A percentile compares a stretch with the other conserved stretches of the same genome.
These are phyloP conservation scores for Leptoclinus maculatus DNA, from an alignment of 2,797 vertebrate genomes.

Conservation along the genomic window DNA sequence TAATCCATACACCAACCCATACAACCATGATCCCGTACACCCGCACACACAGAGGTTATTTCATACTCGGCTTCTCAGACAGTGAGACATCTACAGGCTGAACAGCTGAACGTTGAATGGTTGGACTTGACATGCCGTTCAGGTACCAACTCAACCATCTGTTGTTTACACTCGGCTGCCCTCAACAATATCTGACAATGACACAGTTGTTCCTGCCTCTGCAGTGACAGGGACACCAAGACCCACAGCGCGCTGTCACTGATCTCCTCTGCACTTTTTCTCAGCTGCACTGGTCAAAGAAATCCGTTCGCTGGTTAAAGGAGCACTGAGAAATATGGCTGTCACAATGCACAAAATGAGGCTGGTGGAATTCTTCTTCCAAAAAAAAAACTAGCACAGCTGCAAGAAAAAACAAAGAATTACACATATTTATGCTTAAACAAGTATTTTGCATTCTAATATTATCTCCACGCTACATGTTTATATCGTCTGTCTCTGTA, in stretches of 20 bases:
- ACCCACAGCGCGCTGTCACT: constrained; percentile 10
- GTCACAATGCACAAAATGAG: background rate
- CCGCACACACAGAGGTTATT: constrained; percentile 20
- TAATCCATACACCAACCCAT: constrained; percentile 19
- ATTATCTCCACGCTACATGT: background rate
- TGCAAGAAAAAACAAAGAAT: background rate
- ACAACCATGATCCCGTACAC: constrained; percentile 8
- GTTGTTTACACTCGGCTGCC: constrained; percentile 71
- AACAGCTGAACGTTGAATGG: constrained; percentile 16
- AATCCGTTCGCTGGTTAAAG: background rate
- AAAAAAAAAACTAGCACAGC: background rate
- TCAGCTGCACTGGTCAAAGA: constrained; percentile 26
- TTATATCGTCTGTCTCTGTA: background rate
- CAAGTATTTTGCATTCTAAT: background rate
- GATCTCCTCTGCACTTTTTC: constrained; percentile 27
- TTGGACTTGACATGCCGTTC: constrained; percentile 45
- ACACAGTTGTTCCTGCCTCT: constrained; percentile 53
- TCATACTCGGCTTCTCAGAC: constrained; percentile 11
- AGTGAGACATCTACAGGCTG: constrained; percentile 11
- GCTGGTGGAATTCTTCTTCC: background rate
- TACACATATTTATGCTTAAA: background rate
- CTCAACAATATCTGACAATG: constrained; percentile 68
- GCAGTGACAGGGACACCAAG: constrained; percentile 33
- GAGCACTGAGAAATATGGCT: background rate
- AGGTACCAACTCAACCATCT: constrained; percentile 70